These are phyloP conservation scores for Empis stercorea DNA, from an alignment of 2,888 invertebrate genomes.

Conservation along the genomic window DNA sequence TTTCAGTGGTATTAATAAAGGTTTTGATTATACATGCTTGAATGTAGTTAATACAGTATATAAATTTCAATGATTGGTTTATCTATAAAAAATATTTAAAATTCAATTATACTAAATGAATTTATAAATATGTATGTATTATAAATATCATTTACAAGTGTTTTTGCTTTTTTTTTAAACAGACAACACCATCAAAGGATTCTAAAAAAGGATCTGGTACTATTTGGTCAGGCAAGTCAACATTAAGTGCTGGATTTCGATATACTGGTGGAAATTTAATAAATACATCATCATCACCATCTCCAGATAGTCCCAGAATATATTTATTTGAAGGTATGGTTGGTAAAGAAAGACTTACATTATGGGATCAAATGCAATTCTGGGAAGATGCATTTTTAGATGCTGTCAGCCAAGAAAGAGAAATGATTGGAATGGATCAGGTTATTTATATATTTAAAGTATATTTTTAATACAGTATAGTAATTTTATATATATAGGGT, in stretches of 20 bases:
- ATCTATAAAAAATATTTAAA: too few relatives aligned
- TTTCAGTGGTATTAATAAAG: too few relatives aligned
- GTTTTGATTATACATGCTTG: too few relatives aligned
- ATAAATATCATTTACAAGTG: too few relatives aligned
- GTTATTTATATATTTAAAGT: constrained; percentile 21
- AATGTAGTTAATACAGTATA: too few relatives aligned
- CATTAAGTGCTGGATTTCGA: constrained; percentile 71
- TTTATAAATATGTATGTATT: too few relatives aligned
- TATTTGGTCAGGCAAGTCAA: constrained; percentile 86
- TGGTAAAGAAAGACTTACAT: constrained; percentile 52
- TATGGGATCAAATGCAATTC: constrained; percentile 99
- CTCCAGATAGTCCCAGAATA: constrained; percentile 77
- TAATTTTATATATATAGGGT: constrained; percentile 40
- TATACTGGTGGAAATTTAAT: constrained; percentile 78
- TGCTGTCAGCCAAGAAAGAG: constrained; percentile 92
- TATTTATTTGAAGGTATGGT: constrained; percentile 83
- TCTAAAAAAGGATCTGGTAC: constrained; percentile 73
- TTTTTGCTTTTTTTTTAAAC: too few relatives aligned
- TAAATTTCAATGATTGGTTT: too few relatives aligned
- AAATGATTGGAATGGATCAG: constrained; percentile 99
- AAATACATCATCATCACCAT: constrained; percentile 73
- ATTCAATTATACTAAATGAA: too few relatives aligned
- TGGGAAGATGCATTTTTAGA: constrained; percentile 99
- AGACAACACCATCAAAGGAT: constrained; percentile 33
- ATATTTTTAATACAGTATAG: neutral